phyloP scores from a whole-genome alignment of 2,797 vertebrate species.

The Pelodytes ibericus region DNA sequence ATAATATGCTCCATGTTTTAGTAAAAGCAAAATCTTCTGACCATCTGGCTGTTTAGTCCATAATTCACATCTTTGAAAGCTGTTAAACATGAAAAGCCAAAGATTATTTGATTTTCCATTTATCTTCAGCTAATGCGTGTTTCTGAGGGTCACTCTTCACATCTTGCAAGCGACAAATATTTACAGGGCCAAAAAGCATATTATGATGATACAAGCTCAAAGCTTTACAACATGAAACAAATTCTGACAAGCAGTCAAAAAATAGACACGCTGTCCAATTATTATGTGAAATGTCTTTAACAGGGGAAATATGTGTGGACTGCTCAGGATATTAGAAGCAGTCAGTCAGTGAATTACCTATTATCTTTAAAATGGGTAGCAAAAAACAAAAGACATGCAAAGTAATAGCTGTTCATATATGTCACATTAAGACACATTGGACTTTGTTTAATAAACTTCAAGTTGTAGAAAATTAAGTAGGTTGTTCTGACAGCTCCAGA shows the following conservation, averaged over 20 bases:
- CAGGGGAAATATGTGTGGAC: not conserved
- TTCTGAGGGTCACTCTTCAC: constrained; percentile 22
- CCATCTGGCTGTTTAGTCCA: not conserved
- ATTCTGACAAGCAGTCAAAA: not conserved
- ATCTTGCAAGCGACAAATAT: constrained; percentile 11
- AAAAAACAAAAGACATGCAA: not conserved
- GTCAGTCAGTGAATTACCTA: not conserved
- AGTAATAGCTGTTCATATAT: not conserved
- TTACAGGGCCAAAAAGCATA: not conserved
- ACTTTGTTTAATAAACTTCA: too few species aligned
- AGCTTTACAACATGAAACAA: constrained; percentile 9
- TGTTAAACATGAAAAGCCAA: constrained; percentile 10
- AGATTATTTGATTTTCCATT: constrained; percentile 18
- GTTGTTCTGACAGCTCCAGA: too few species aligned
- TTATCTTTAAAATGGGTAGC: not conserved
- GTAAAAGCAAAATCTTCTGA: constrained; percentile 6
- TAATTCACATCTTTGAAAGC: constrained; percentile 6
- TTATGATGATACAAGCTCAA: not conserved
- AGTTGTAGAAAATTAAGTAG: too few species aligned
- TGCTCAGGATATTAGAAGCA: not conserved
- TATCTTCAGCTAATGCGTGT: constrained; percentile 19
- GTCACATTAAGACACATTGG: too few species aligned
- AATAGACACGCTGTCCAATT: not conserved
- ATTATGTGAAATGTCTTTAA: not conserved
- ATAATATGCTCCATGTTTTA: constrained; percentile 3